Evolutionary conservation across 2,113 vertebrate species (phyloP), one percentile per base, ranked within the genome.

Genomic region (Pavo muticus): DNA sequence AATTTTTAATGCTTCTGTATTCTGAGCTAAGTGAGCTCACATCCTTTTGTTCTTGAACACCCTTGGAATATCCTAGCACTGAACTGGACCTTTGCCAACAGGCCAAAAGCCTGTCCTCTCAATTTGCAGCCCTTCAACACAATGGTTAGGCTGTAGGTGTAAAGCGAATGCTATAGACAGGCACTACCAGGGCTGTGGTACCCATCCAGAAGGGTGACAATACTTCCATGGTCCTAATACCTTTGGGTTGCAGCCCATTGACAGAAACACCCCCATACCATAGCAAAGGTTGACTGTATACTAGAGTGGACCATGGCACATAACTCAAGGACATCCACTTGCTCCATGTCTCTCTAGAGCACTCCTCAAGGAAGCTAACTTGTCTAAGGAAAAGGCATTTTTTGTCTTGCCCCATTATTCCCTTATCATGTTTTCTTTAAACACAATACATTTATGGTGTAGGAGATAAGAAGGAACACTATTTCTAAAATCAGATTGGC

Each of bases 81-180:
- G 83, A 86, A 40, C 30, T 2, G 1, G 17, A 78, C 17, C 25
- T 86, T 63, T 30, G 10, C 4, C 59, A 86, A 63, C 59, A 72
- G 32, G 25, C 25, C 44, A 19, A 0, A 7, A 76, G 30, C 37
- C 71, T 70, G 48, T 30, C 60, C 83, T 73, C 37, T 70, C 13
- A 0, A 0, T 1, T 2, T 39, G 16, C 61, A 52, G 23, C 16
- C 30, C 77, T 37, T n/a, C 45, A 69, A 6, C 24, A 6, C 2
- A 9, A 14, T 19, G 25, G 39, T 40, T 29, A 29, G 39, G 37
- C 60, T 9, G 10, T 39, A 37, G 60, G 60, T 27, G 35, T 39
- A 17, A 21, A 37, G n/a, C 37, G n/a, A 37, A 24, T 37, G 13
- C n/a, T 37, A 24, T 6, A 24, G 21, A 13, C 32, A 35, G n/a